Percentiles rank a stretch among this genome's conserved stretches.
phyloP scores from a whole-genome alignment of 53 echinoderm and acorn worm species.

The Stichopus horrens region DNA sequence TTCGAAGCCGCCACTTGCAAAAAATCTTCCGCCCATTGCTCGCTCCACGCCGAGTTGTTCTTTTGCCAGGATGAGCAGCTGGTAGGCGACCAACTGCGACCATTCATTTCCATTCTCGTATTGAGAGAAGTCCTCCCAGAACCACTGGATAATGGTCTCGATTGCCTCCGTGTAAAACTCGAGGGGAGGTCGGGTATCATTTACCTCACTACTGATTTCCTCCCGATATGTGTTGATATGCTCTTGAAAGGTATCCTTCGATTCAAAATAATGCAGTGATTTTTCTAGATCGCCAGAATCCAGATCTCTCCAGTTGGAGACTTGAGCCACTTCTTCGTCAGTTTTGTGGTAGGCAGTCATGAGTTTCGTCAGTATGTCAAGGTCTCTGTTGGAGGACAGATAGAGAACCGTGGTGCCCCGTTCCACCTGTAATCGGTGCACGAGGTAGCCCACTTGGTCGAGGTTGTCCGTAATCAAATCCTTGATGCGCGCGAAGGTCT shows the following conservation, averaged over 20 bases:
- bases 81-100: conserved; percentile 88
- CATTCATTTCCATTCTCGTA: conserved; percentile 84
- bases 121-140: conserved; percentile 81
- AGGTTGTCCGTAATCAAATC: conserved; percentile 35
- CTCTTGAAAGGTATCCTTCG: conserved; percentile 25
- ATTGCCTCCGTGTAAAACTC: conserved; percentile 86
- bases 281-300: not conserved
- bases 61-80: conserved; percentile 88
- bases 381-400: conserved; percentile 43
- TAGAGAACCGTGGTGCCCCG: conserved; percentile 66
- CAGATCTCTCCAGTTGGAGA: not conserved
- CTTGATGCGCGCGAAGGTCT: conserved; percentile 5
- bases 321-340: conserved; percentile 26
- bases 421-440: conserved; percentile 75
- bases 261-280: conserved; percentile 5
- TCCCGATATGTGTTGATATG: conserved; percentile 40
- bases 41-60: conserved; percentile 93
- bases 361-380: not conserved
- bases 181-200: conserved; percentile 17
- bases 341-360: conserved; percentile 30
- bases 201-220: not conserved
- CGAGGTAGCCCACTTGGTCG: conserved; percentile 63
- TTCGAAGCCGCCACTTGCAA: conserved; percentile 79
- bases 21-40: conserved; percentile 89
- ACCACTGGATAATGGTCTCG: conserved; percentile 85